These are phyloP conservation scores for Scrobipalpa atriplicella DNA, from an alignment of 2,888 invertebrate species.

Conservation along the genomic window DNA sequence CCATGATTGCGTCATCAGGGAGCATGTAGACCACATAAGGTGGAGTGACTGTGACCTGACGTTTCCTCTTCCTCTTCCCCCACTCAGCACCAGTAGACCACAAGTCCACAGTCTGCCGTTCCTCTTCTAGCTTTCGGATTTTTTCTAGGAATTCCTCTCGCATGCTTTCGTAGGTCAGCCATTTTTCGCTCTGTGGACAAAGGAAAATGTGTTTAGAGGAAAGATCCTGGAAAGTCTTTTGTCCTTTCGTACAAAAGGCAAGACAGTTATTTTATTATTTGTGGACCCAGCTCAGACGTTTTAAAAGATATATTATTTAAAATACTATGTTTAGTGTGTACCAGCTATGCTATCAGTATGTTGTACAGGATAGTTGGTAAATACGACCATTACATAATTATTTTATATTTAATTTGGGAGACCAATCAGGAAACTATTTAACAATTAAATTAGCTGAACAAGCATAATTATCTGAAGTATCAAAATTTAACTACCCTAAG, in stretches of 20 bases:
- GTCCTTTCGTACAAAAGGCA: neutral
- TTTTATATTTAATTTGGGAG: too few relatives aligned
- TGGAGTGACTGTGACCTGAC: conserved; percentile 89
- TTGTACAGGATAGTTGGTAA: too few relatives aligned
- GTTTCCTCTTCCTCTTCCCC: conserved; percentile 82
- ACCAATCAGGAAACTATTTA: too few relatives aligned
- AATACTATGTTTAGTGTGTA: too few relatives aligned
- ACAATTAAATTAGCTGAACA: too few relatives aligned
- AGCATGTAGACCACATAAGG: conserved; percentile 98
- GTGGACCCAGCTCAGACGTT: too few relatives aligned
- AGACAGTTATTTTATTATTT: neutral
- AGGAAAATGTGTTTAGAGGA: neutral
- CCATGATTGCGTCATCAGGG: conserved; percentile 95
- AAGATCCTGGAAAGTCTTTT: neutral
- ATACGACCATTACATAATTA: too few relatives aligned
- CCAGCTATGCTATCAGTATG: too few relatives aligned
- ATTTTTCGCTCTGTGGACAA: conserved; percentile 92
- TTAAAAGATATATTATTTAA: too few relatives aligned
- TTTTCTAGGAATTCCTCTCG: conserved; percentile 96
- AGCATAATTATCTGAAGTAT: too few relatives aligned
- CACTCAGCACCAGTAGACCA: conserved; percentile 85
- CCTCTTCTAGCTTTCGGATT: conserved; percentile 96
- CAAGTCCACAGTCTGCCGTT: conserved; percentile 95
- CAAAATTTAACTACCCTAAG: too few relatives aligned
- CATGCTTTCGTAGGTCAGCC: conserved; percentile 91